phyloP scores from a whole-genome alignment of 2,888 invertebrate genomes.

The Prosapia bicincta region DNA sequence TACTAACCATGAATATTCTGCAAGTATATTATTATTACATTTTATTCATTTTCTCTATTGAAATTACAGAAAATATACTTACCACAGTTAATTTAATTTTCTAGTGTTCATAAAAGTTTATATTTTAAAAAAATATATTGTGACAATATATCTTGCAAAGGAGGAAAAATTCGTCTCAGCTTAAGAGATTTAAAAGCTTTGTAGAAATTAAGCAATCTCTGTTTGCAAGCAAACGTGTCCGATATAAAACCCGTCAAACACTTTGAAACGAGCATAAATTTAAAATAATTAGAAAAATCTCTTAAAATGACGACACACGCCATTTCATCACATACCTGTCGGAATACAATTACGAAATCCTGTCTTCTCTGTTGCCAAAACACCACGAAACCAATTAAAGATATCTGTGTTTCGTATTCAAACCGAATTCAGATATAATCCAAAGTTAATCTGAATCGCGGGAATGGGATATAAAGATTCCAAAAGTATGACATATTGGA shows the following conservation, averaged over 20 bases:
- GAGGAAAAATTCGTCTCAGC: too few species aligned
- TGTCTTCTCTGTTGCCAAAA: background rate
- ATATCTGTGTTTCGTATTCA: background rate
- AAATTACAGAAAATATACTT: too few species aligned
- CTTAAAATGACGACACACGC: background rate
- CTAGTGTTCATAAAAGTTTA: too few species aligned
- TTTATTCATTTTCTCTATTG: too few species aligned
- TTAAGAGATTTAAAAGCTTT: too few species aligned
- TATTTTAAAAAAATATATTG: too few species aligned
- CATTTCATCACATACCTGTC: background rate
- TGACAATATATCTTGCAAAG: too few species aligned
- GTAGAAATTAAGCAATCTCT: too few species aligned
- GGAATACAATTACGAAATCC: background rate
- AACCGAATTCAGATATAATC: background rate
- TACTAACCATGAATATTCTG: too few species aligned
- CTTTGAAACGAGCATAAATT: background rate
- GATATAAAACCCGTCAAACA: background rate
- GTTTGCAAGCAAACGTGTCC: background rate
- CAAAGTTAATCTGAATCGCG: background rate
- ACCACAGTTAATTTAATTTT: too few species aligned
- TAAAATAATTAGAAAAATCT: background rate
- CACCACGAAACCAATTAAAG: background rate
- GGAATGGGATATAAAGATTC: background rate
- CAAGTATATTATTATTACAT: too few species aligned
- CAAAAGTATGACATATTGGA: background rate